Conservation (phyloP, 2,797 vertebrate genomes). For the Crypturellus tataupa region DNA sequence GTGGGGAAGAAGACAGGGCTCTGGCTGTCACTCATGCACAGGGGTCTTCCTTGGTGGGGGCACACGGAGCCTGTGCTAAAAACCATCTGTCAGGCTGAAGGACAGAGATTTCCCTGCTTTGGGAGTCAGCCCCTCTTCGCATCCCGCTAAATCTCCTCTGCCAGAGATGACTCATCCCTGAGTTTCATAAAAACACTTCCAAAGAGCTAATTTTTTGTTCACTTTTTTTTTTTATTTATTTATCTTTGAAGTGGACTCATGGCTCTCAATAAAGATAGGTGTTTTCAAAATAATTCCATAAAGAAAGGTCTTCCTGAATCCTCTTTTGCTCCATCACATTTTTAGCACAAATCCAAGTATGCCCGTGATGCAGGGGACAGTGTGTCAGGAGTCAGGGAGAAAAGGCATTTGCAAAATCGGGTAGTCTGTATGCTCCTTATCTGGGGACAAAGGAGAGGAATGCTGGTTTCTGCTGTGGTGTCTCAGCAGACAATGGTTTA, state of each 20-base stretch:
- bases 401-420: not conserved
- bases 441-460: not conserved
- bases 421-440: not conserved
- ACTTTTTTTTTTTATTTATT: not conserved
- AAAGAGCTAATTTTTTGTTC: not conserved
- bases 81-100: not conserved
- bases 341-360: not conserved
- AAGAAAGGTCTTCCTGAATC: not conserved
- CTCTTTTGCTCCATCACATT: not conserved
- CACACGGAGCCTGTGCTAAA: not conserved
- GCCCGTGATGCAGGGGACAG: not conserved
- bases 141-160: conserved; percentile 48
- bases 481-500: not conserved
- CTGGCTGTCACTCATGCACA: not conserved
- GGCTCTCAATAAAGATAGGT: not conserved
- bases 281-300: conserved; percentile 23
- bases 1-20: not conserved
- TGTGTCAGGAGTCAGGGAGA: not conserved
- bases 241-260: conserved; percentile 1
- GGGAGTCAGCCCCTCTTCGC: not conserved
- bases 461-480: not conserved
- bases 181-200: conserved; percentile 61
- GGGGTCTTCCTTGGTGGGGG: not conserved
- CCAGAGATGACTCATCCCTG: conserved; percentile 53
- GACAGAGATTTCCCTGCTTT: not conserved